Base-by-base conservation (phyloP, 1,140 invertebrate species). In the Fopius arisanus region DNA sequence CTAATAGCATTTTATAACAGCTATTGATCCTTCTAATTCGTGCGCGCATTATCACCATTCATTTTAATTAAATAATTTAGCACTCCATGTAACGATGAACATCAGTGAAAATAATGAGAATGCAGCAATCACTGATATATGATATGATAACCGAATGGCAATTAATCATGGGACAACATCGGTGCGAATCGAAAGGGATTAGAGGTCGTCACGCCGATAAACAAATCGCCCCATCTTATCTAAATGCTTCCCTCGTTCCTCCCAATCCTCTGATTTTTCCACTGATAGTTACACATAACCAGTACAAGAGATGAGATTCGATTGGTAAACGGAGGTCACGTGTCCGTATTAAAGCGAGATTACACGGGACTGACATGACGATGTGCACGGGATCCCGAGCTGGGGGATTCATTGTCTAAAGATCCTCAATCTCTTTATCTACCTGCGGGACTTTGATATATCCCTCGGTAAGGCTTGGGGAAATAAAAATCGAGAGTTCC, bases 191-290 rank as follows among this genome's bases (percentile, higher is more conserved):
- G 66, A 62, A 68, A 40, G 51, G 31, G 65, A 73, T 73, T 73
- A 73, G 48, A 29, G 51, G 72, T 7, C 12, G 16, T 23, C 12
- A 6, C 21, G 19, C 31, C 67, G 72, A 73, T 73, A 73, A 75
- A 75, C 76, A 71, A 70, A 70, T 70, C 59, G 73, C 51, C 37
- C 10, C 28, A 68, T 23, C 62, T 75, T 75, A 77, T 78, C 78
- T 78, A 75, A 78, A 77, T 59, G 67, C 29, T 5, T n/a, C 43
- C 71, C 72, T 68, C 75, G 70, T 67, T 75, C 78, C 75, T 1
- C 54, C 21, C 9, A 23, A 26, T 48, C 21, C 23, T 0, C 19
- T 19, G 54, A 59, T 59, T 59, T 59, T 67, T 67, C 12, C 66
- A 21, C 6, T 14, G 66, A 59, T 59, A 59, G 19, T 59, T 26